Conservation (phyloP, 2,888 invertebrate species). For the Busseola fusca region DNA sequence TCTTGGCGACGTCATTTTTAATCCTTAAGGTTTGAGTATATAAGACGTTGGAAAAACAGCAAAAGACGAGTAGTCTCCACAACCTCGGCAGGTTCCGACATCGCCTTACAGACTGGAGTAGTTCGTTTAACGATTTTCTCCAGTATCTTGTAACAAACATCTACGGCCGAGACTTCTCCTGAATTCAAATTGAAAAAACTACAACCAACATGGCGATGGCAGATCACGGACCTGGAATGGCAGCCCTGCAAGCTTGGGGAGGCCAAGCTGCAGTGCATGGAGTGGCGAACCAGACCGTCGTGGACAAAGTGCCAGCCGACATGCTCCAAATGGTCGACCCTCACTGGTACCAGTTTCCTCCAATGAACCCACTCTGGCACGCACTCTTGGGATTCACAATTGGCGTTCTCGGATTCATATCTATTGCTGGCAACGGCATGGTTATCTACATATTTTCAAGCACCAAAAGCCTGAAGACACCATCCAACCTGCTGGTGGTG, state of each 20-base stretch:
- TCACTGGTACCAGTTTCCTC: constrained; percentile 96
- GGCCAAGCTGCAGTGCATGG: constrained; percentile 83
- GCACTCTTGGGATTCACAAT: constrained; percentile 94
- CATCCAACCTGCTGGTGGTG: constrained; percentile 96
- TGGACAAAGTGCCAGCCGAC: constrained; percentile 93
- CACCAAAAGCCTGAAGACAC: constrained; percentile 94
- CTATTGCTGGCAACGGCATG: constrained; percentile 92
- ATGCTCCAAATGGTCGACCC: constrained; percentile 93
- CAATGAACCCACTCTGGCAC: constrained; percentile 96
- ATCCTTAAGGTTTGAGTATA: constrained; percentile 80
- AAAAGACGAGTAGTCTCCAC: constrained; percentile 84
- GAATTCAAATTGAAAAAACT: constrained; percentile 65
- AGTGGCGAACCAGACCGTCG: constrained; percentile 92
- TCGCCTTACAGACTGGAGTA: constrained; percentile 86
- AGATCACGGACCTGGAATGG: constrained; percentile 82
- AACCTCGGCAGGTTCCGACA: constrained; percentile 77
- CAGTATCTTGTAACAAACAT: constrained; percentile 86
- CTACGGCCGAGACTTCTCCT: constrained; percentile 75
- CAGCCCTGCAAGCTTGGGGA: constrained; percentile 85
- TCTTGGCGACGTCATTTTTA: constrained; percentile 76
- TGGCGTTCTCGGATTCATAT: constrained; percentile 92
- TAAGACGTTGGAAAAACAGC: constrained; percentile 69
- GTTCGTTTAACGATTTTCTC: constrained; percentile 89
- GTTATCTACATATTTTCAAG: constrained; percentile 93
- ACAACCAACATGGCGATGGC: constrained; percentile 76